Percentiles rank a stretch among this genome's conserved stretches.
Evolutionary conservation across 1,140 invertebrate species (phyloP).

Genomic region (Pantala flavescens): DNA sequence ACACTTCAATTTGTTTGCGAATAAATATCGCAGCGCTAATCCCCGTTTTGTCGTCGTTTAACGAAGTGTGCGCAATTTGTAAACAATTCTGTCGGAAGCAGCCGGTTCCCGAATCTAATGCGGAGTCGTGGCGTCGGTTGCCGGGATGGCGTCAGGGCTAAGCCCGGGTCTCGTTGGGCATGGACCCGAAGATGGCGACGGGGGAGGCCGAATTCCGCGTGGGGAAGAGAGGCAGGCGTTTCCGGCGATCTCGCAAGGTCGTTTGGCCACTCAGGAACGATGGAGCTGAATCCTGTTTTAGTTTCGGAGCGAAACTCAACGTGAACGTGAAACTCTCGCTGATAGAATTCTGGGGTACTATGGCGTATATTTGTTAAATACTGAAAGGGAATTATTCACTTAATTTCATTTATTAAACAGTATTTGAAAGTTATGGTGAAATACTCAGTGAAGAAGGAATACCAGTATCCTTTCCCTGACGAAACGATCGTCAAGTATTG

Average conservation of each 20-base stretch:
- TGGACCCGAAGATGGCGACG: neutral
- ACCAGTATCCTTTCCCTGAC: no score
- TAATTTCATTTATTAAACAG: no score
- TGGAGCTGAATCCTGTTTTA: no score
- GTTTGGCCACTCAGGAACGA: no score
- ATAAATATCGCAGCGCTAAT: neutral
- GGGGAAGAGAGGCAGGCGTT: neutral
- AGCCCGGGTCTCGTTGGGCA: neutral
- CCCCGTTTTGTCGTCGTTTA: neutral
- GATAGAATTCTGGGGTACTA: no score
- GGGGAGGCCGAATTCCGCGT: neutral
- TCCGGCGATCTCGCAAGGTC: neutral
- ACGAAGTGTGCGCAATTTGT: neutral
- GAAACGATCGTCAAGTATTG: no score
- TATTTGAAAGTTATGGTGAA: no score
- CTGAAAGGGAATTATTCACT: no score
- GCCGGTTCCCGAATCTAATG: neutral
- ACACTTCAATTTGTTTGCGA: constrained; percentile 9
- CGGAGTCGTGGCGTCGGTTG: neutral
- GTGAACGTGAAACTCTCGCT: no score
- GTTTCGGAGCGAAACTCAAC: no score
- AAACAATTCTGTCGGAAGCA: neutral
- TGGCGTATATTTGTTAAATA: no score
- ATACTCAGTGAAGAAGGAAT: no score
- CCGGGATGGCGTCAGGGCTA: neutral